These are phyloP conservation scores for Columba janthina DNA, from an alignment of 2,113 vertebrate genomes.

Conservation along the genomic window DNA sequence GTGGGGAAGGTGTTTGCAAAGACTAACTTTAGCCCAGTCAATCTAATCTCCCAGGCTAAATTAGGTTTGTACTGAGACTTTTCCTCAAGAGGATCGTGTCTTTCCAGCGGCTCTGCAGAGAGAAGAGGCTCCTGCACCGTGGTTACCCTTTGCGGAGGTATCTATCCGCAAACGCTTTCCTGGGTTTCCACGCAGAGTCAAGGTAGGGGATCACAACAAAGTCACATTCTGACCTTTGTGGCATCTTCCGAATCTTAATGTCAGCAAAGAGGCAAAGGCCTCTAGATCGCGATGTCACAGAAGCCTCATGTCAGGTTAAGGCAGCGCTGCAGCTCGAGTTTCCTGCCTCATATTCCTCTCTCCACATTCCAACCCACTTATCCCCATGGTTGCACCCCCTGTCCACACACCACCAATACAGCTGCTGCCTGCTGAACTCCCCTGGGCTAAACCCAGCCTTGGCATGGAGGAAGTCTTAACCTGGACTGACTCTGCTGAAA, in stretches of 20 bases:
- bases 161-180: not conserved
- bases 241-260: not conserved
- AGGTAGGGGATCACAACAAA: fast-evolving
- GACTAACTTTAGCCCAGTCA: not conserved
- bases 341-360: not conserved
- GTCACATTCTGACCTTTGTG: not conserved
- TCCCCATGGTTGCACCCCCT: not conserved
- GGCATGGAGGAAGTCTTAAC: not conserved
- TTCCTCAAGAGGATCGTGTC: not conserved
- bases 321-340: not conserved
- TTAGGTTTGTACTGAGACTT: not conserved
- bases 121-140: not conserved
- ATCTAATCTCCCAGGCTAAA: not conserved
- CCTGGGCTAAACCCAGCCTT: fast-evolving
- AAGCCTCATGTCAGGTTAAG: not conserved
- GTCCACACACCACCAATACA: fast-evolving
- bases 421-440: not conserved
- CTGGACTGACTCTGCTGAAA: not conserved
- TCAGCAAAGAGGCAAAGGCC: not conserved
- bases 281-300: too few relatives aligned
- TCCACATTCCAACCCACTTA: not conserved
- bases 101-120: not conserved
- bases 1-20: not conserved
- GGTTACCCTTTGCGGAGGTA: not conserved
- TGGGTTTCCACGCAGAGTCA: not conserved